Evolutionary conservation across 2,113 vertebrate species (phyloP).

Genomic region (Nycticebus coucang): DNA sequence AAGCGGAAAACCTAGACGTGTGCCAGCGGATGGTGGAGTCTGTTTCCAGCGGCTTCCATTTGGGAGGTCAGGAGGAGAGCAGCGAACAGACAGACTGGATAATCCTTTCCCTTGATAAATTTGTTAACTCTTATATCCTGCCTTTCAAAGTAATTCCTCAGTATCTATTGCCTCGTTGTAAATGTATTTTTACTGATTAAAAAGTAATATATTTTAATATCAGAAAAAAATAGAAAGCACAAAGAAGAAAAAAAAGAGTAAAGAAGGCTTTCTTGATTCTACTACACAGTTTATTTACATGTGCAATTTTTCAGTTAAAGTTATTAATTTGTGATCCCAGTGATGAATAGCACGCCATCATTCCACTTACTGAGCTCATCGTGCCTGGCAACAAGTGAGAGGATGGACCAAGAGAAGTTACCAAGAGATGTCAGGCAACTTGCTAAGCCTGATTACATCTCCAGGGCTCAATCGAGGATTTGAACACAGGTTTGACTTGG

Average conservation of each 20-base stretch:
- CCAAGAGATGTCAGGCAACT: background rate
- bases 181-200: background rate
- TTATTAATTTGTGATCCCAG: background rate
- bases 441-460: background rate
- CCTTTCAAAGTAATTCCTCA: background rate
- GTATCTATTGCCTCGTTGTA: background rate
- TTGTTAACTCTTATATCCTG: background rate
- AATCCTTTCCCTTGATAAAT: background rate
- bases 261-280: background rate
- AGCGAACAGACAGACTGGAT: background rate
- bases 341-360: background rate
- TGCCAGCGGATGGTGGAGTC: constrained; percentile 35
- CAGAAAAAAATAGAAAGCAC: background rate
- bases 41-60: constrained; percentile 46
- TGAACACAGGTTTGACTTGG: background rate
- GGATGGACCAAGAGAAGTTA: background rate
- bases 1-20: constrained; percentile 39
- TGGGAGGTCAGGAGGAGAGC: background rate
- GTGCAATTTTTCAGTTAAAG: constrained; percentile 1
- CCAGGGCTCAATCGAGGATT: background rate
- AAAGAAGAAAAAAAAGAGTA: background rate
- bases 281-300: background rate
- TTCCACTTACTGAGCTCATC: background rate
- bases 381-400: background rate
- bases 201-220: background rate